Evolutionary conservation across 2,113 vertebrate species (phyloP).

Genomic region (Campylomormyrus tamandua): DNA sequence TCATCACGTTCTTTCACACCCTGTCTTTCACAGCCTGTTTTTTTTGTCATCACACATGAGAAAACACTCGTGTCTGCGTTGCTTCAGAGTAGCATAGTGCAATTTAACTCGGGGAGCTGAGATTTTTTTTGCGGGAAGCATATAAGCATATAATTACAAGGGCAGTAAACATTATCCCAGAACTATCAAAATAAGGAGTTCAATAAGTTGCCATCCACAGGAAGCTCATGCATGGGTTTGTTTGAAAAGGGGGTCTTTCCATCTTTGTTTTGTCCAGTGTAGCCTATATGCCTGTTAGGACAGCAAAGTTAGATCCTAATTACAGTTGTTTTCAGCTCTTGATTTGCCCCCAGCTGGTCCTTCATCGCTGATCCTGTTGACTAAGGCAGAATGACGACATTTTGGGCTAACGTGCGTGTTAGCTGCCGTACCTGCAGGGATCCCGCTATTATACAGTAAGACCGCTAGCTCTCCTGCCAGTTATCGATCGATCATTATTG

Average conservation of each 20-base stretch:
- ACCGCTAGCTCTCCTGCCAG: neutral
- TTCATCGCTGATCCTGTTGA: neutral
- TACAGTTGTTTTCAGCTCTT: neutral
- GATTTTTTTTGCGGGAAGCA: neutral
- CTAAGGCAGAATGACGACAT: neutral
- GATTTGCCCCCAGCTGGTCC: neutral
- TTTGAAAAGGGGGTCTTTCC: neutral
- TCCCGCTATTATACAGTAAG: neutral
- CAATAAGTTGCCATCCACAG: neutral
- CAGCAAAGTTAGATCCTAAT: neutral
- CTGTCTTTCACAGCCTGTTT: neutral
- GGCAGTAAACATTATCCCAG: neutral
- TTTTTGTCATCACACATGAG: neutral
- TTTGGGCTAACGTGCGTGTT: neutral
- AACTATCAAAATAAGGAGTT: slow-evolving; percentile 5
- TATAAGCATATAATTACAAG: slow-evolving; percentile 9
- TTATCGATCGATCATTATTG: neutral
- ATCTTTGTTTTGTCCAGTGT: neutral
- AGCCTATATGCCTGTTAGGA: neutral
- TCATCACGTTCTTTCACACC: neutral
- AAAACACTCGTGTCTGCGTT: neutral
- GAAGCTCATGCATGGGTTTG: neutral
- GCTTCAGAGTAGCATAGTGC: slow-evolving; percentile 7
- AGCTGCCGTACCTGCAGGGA: neutral
- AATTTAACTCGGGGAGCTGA: slow-evolving; percentile 11